Evolutionary conservation across 2,888 invertebrate species (phyloP).

Genomic region (Hydriomena furcata): DNA sequence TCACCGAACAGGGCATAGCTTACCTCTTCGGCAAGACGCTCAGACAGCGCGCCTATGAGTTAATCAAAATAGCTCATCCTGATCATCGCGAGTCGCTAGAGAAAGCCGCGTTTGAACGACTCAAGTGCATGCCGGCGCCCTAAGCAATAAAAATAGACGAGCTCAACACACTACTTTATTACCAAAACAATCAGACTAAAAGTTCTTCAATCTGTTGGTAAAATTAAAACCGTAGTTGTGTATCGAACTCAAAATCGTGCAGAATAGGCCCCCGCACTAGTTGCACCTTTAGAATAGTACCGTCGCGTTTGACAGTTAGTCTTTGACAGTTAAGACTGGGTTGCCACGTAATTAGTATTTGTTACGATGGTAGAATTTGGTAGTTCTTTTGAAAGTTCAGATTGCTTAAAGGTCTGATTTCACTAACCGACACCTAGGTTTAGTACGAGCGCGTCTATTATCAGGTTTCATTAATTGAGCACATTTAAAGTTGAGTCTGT

Average conservation of each 20-base stretch:
- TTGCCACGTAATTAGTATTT: conserved; percentile 32
- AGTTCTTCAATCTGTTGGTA: no score
- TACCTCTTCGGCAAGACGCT: conserved; percentile 94
- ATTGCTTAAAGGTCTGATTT: neutral
- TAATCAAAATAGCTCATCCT: conserved; percentile 95
- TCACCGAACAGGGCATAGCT: conserved; percentile 96
- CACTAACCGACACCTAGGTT: neutral
- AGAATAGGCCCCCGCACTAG: conserved; percentile 31
- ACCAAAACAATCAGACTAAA: neutral
- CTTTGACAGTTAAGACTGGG: conserved; percentile 35
- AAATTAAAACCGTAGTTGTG: neutral
- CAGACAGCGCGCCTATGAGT: conserved; percentile 93
- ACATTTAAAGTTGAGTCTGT: neutral
- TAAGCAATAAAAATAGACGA: conserved; percentile 40
- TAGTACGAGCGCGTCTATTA: neutral
- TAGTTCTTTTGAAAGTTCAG: conserved; percentile 22
- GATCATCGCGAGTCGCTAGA: conserved; percentile 92
- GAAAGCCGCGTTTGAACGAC: conserved; percentile 93
- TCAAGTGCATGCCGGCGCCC: conserved; percentile 89
- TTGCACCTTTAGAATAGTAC: conserved; percentile 26
- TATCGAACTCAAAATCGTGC: conserved; percentile 6
- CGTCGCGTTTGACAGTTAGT: conserved; percentile 14
- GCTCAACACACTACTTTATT: neutral
- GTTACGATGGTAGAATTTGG: conserved; percentile 28
- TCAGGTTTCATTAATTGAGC: neutral